These are phyloP conservation scores for Mohoua ochrocephala DNA, from an alignment of 2,113 vertebrate genomes.

Conservation along the genomic window DNA sequence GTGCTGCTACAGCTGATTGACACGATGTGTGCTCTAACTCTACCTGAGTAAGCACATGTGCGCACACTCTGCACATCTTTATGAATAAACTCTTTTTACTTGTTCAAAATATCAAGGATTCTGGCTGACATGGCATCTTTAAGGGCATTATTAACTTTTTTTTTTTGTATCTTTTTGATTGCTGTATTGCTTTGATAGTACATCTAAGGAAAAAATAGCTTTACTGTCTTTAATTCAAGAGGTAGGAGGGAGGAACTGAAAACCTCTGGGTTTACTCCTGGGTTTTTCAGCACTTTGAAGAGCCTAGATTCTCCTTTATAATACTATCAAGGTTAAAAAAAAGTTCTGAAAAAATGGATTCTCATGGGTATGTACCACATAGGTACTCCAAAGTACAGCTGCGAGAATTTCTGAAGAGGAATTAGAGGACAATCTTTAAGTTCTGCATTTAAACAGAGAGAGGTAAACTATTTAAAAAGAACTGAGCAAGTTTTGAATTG, in stretches of 20 bases:
- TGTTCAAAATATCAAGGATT: not conserved
- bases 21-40: no score
- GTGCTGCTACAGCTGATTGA: not conserved
- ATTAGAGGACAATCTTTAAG: not conserved
- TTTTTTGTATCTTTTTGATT: not conserved
- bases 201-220: not conserved
- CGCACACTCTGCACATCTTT: not conserved
- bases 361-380: not conserved
- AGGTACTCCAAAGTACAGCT: not conserved
- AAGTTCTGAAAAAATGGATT: not conserved
- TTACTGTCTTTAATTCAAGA: not conserved
- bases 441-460: not conserved
- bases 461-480: constrained; percentile 1
- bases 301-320: not conserved
- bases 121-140: not conserved
- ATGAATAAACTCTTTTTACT: not conserved
- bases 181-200: not conserved
- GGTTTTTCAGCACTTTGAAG: constrained; percentile 11
- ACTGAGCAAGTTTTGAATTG: not conserved
- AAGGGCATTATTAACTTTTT: not conserved
- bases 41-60: not conserved
- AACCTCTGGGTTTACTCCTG: not conserved
- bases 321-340: not conserved
- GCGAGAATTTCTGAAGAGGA: not conserved
- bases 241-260: not conserved